Evolutionary conservation across 2,797 vertebrate species (phyloP).

Genomic region (Salmo trutta): DNA sequence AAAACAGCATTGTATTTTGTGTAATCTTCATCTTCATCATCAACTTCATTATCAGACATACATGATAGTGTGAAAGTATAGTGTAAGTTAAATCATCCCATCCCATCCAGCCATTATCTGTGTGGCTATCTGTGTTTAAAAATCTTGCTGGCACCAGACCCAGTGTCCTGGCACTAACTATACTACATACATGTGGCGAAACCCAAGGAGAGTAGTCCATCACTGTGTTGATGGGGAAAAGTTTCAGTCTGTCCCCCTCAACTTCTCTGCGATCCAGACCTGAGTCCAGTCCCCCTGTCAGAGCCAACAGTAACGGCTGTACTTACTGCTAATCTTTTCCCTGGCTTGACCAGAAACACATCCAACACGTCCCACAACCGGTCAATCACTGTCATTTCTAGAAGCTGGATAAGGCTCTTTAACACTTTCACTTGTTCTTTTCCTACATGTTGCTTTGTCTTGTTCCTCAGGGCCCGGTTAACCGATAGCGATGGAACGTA

Average conservation of each 20-base stretch:
- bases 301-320: not conserved
- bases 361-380: slow-evolving; percentile 29
- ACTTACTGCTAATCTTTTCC: slow-evolving; percentile 9
- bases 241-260: not conserved
- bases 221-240: not conserved
- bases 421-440: not conserved
- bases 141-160: not conserved
- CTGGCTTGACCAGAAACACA: not conserved
- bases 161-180: not conserved
- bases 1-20: too few species aligned
- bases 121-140: too few species aligned
- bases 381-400: slow-evolving; percentile 51
- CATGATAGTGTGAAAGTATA: too few species aligned
- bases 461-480: slow-evolving; percentile 31
- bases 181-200: not conserved
- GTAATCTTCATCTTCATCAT: not conserved
- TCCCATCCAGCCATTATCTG: too few species aligned
- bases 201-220: not conserved
- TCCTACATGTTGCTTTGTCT: not conserved
- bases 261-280: not conserved
- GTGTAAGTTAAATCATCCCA: too few species aligned
- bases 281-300: not conserved
- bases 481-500: too few species aligned
- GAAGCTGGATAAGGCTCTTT: slow-evolving; percentile 20
- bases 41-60: not conserved